Evolutionary conservation across 2,888 invertebrate genomes (phyloP), one percentile per base, ranked within the genome.

Genomic region (Lasioglossum villosulum): DNA sequence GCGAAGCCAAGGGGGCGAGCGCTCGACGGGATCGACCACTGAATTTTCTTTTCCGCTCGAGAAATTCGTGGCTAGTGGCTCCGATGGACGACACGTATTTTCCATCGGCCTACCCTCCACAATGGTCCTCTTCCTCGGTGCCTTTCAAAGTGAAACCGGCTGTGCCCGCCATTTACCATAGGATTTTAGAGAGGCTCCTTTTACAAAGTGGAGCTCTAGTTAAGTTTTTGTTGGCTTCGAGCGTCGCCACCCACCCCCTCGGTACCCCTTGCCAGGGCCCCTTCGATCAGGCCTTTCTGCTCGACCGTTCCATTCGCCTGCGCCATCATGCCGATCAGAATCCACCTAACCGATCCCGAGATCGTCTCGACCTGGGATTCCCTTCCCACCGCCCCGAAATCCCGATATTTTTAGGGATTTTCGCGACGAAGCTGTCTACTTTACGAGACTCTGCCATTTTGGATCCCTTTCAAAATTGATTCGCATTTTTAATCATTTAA

Each of bases 191-290:
- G 87, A 91, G 89, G 86, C 80, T 87, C 88, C 84, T 80, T 87
- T 87, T 86, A 89, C 90, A 90, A 89, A 90, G 83, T 90, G 84
- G 89, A 91, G 84, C 87, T 89, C 87, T 89, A 88, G 89, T 89
- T 91, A 83, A 89, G 89, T 89, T 89, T 89, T 89, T 89, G 88
- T 86, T 86, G 82, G 87, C 86, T 86, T 86, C 89, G 79, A 84
- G 72, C 90, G 80, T 82, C 86, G 81, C 75, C 68, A 45, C 34
- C 42, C 72, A 39, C 48, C 56, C 19, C 19, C 16, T 45, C 5
- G 19, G 6, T 30, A 34, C 66, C 66, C 30, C 66, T 30, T 30
- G 27, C 39, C 14, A n/a, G 59, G 27, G 23, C 23, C 27, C 56
- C 34, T 37, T 34, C 2, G 63, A 19, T 68, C 68, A 63, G 75